phyloP scores from a whole-genome alignment of 2,888 invertebrate genomes.

The Parnassius smintheus region DNA sequence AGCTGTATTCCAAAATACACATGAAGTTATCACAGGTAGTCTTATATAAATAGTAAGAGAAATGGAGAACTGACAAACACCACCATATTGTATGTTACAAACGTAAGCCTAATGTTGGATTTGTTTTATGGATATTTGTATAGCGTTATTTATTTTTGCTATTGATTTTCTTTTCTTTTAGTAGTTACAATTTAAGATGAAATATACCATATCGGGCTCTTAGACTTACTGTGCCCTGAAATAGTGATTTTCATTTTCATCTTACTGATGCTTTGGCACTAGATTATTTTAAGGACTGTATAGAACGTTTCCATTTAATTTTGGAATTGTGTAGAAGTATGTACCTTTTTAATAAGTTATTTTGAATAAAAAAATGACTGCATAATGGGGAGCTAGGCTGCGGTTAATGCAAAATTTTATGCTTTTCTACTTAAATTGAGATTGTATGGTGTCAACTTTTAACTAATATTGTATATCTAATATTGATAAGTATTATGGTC shows the following conservation, averaged over 20 bases:
- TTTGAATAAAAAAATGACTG: too few relatives aligned
- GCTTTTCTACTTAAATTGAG: too few relatives aligned
- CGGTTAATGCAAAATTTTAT: too few relatives aligned
- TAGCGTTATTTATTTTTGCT: conserved; percentile 36
- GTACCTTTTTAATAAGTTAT: too few relatives aligned
- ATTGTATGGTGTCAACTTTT: background rate
- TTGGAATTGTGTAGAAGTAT: too few relatives aligned
- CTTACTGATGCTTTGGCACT: too few relatives aligned
- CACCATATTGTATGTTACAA: conserved; percentile 61
- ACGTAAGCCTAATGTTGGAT: conserved; percentile 67
- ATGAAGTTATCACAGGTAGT: conserved; percentile 74
- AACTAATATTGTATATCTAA: background rate
- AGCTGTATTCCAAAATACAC: conserved; percentile 80
- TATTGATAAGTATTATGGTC: background rate
- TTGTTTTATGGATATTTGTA: conserved; percentile 44
- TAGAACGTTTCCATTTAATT: too few relatives aligned
- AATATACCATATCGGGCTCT: conserved; percentile 7
- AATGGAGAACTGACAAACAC: conserved; percentile 67
- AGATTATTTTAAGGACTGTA: too few relatives aligned
- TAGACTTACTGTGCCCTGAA: background rate
- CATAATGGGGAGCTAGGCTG: too few relatives aligned
- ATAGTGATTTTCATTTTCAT: too few relatives aligned
- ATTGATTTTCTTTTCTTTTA: conserved; percentile 28
- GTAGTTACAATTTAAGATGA: conserved; percentile 1
- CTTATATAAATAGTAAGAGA: conserved; percentile 71